Conservation (phyloP, 2,113 vertebrate species). For the Tretioscincus oriximinensis region DNA sequence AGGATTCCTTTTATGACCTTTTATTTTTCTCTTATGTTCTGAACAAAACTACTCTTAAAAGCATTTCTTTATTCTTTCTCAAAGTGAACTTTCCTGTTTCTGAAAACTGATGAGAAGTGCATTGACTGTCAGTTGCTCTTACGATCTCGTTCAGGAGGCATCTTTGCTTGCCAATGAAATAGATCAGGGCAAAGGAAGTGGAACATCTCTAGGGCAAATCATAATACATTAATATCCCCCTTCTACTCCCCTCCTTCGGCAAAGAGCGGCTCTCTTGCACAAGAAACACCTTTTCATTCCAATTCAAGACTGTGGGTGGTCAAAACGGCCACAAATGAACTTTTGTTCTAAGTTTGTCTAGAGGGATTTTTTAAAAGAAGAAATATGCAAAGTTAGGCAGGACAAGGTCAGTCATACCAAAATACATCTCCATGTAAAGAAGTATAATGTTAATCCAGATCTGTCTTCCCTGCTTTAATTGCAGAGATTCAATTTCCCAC, state of each 20-base stretch:
- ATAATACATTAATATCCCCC: neutral
- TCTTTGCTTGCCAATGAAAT: neutral
- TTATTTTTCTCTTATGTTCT: neutral
- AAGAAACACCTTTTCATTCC: neutral
- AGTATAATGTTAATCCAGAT: neutral
- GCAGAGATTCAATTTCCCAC: neutral
- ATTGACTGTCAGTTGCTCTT: neutral
- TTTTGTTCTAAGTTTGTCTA: neutral
- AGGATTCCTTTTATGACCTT: too few species aligned
- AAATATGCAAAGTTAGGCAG: neutral
- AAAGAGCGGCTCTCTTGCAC: neutral
- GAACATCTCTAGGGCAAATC: neutral
- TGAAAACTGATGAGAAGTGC: neutral
- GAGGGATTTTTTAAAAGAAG: neutral
- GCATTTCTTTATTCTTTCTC: neutral
- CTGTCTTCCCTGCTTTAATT: neutral
- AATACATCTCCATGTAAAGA: neutral
- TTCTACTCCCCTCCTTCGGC: neutral
- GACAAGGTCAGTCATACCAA: neutral
- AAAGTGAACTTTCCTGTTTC: neutral
- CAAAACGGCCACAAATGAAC: conserved; percentile 8
- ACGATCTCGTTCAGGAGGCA: neutral
- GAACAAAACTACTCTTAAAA: neutral
- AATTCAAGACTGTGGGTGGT: neutral
- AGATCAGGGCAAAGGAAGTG: neutral